phyloP scores from a whole-genome alignment of 2,113 vertebrate genomes.

The Hydrochoerus hydrochaeris region DNA sequence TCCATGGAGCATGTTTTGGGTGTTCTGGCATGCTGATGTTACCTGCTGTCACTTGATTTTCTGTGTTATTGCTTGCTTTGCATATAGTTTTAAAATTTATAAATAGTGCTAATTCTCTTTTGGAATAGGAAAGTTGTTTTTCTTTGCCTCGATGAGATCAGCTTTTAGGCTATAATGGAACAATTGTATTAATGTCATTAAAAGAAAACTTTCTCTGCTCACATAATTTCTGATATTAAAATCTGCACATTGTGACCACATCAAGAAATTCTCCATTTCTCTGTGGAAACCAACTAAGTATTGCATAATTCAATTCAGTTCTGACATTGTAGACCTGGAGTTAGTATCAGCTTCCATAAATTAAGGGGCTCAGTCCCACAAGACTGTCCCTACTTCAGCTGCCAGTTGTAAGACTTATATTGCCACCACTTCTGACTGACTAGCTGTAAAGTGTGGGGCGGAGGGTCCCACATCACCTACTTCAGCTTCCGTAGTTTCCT shows the following conservation, averaged over 20 bases:
- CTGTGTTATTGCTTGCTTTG: not conserved
- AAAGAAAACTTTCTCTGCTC: not conserved
- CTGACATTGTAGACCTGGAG: not conserved
- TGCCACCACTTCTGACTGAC: not conserved
- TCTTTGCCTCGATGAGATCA: not conserved
- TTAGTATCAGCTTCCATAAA: not conserved
- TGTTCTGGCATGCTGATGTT: not conserved
- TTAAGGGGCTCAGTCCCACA: not conserved
- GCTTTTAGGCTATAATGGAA: constrained; percentile 6
- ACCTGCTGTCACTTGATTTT: not conserved
- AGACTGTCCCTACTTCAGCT: not conserved
- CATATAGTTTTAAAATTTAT: not conserved
- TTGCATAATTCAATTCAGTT: not conserved
- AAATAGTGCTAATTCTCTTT: not conserved
- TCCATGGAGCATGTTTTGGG: not conserved
- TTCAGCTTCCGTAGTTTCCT: not conserved
- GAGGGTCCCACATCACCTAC: too few species aligned
- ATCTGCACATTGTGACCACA: not conserved
- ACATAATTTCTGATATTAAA: not conserved
- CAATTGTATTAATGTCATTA: not conserved
- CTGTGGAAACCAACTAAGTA: not conserved
- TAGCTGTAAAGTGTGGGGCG: not conserved
- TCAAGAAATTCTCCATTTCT: not conserved
- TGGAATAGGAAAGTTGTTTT: not conserved
- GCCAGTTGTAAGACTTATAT: not conserved